Percentiles rank a stretch among this genome's conserved stretches.
Conservation (phyloP, 2,113 vertebrate species). For the Eublepharis macularius region DNA sequence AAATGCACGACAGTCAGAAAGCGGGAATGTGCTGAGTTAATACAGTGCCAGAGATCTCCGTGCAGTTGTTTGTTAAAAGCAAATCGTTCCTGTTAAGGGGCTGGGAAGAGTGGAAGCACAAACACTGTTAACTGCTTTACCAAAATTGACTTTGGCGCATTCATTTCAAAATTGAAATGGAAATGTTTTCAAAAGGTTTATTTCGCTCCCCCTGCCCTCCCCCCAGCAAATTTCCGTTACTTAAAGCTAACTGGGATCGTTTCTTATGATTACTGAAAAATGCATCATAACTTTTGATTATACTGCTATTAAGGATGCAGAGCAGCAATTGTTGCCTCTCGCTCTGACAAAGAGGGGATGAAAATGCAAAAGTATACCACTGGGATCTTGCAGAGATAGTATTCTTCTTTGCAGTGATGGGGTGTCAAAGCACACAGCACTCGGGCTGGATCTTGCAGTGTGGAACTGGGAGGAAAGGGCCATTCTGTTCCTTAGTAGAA, state of each 20-base stretch:
- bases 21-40: slow-evolving; percentile 66
- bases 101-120: slow-evolving; percentile 53
- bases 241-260: slow-evolving; percentile 79
- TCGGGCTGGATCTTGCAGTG: not conserved
- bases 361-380: slow-evolving; percentile 32
- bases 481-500: not conserved
- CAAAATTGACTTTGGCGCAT: slow-evolving; percentile 76
- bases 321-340: slow-evolving; percentile 65
- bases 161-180: slow-evolving; percentile 75
- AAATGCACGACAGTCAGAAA: slow-evolving; percentile 69
- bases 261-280: slow-evolving; percentile 82
- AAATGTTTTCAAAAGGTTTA: slow-evolving; percentile 67
- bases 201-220: slow-evolving; percentile 25
- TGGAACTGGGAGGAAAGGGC: not conserved
- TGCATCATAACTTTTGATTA: slow-evolving; percentile 81
- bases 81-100: slow-evolving; percentile 77
- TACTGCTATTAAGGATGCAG: slow-evolving; percentile 72
- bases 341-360: slow-evolving; percentile 34
- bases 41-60: slow-evolving; percentile 65
- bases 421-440: not conserved
- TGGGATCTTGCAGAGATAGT: slow-evolving; percentile 57
- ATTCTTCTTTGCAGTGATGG: not conserved
- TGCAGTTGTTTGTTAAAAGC: slow-evolving; percentile 77
- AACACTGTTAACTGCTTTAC: slow-evolving; percentile 72
- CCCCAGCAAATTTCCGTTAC: slow-evolving; percentile 74